These are phyloP conservation scores for Aphaenogaster rudis DNA, from an alignment of 1,140 invertebrate genomes.

Conservation along the genomic window DNA sequence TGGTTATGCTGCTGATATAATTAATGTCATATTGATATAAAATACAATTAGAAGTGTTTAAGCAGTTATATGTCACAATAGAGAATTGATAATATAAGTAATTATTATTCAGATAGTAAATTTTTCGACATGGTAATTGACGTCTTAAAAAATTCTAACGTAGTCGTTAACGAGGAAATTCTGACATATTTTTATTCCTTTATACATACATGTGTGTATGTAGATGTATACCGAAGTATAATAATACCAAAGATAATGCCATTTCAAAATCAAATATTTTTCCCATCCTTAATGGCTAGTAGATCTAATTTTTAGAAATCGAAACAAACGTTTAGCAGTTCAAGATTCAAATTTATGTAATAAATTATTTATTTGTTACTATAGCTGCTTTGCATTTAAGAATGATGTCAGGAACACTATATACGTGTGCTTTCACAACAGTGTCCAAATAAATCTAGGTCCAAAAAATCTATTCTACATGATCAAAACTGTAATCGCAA, in stretches of 20 bases:
- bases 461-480: not conserved
- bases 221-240: not conserved
- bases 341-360: not conserved
- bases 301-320: not conserved
- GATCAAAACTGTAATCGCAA: not conserved
- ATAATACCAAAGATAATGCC: not conserved
- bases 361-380: not conserved
- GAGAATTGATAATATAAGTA: not conserved
- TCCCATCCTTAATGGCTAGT: not conserved
- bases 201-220: not conserved
- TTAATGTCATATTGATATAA: slow-evolving; percentile 13
- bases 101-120: not conserved
- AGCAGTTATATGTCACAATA: not conserved
- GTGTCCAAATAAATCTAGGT: not conserved
- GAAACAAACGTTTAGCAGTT: not conserved
- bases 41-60: not conserved
- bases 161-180: not conserved
- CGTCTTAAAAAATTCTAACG: not conserved
- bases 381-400: not conserved
- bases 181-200: slow-evolving; percentile 6
- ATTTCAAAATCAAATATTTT: not conserved
- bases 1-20: not conserved
- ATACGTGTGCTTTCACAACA: no score
- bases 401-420: not conserved
- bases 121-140: not conserved